Percentiles rank a stretch among this genome's conserved stretches.
Conservation (phyloP, 2,113 vertebrate genomes). For the Tragelaphus imberbis region DNA sequence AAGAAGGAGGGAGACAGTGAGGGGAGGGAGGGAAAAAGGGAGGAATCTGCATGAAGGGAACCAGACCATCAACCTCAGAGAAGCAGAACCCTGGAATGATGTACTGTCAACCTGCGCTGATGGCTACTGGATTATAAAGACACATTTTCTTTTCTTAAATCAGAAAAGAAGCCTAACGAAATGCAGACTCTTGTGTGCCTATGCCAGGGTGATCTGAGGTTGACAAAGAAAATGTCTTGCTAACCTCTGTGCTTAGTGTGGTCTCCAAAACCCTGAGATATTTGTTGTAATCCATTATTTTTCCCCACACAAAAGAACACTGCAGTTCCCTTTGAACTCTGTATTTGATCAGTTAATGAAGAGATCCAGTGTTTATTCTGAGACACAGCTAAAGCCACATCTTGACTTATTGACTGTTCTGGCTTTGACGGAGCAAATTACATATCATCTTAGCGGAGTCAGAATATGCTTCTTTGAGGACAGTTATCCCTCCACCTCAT, state of each 20-base stretch:
- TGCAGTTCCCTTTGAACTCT: constrained; percentile 46
- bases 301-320: constrained; percentile 40
- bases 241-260: not conserved
- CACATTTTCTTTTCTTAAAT: not conserved
- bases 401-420: constrained; percentile 61
- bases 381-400: constrained; percentile 39
- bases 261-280: constrained; percentile 26
- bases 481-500: not conserved
- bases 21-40: fast-evolving
- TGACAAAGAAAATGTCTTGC: constrained; percentile 45
- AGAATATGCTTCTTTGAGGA: not conserved
- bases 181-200: not conserved
- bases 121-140: not conserved
- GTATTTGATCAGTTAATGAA: constrained; percentile 67
- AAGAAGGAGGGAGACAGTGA: fast-evolving
- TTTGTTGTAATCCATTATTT: constrained; percentile 52
- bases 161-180: constrained; percentile 38
- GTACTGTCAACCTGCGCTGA: not conserved
- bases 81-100: not conserved
- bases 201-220: not conserved
- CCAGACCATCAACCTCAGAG: not conserved
- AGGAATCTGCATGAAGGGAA: not conserved
- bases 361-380: constrained; percentile 59
- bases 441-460: not conserved
- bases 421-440: constrained; percentile 50